Evolutionary conservation across 2,797 vertebrate genomes (phyloP).

Genomic region (Lagodon rhomboides): DNA sequence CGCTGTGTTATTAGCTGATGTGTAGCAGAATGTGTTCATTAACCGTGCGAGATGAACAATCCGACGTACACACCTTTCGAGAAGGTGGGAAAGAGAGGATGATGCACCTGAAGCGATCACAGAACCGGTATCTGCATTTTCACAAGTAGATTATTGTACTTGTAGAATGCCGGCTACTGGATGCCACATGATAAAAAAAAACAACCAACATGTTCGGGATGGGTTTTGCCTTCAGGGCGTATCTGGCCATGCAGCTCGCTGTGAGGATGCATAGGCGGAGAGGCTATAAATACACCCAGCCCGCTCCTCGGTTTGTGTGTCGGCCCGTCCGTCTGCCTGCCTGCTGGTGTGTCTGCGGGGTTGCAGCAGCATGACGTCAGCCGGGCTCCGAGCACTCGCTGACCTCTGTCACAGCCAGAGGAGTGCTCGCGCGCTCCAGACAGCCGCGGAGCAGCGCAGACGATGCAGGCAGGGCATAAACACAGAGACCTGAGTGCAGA

Average conservation of each 20-base stretch:
- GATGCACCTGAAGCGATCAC: slow-evolving; percentile 46
- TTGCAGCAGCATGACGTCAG: slow-evolving; percentile 83
- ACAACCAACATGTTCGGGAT: slow-evolving; percentile 27
- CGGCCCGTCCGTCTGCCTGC: slow-evolving; percentile 55
- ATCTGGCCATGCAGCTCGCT: slow-evolving; percentile 56
- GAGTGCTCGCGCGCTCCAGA: slow-evolving; percentile 62
- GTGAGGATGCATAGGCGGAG: slow-evolving; percentile 67
- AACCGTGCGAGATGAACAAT: slow-evolving; percentile 64
- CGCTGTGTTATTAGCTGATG: slow-evolving; percentile 73
- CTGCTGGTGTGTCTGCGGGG: slow-evolving; percentile 69
- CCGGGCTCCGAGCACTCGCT: slow-evolving; percentile 77
- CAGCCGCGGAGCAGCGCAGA: slow-evolving; percentile 66
- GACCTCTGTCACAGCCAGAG: slow-evolving; percentile 81
- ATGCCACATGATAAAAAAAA: slow-evolving; percentile 52
- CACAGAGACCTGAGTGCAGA: slow-evolving; percentile 58
- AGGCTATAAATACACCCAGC: slow-evolving; percentile 76
- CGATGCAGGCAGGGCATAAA: slow-evolving; percentile 60
- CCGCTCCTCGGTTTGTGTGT: slow-evolving; percentile 59
- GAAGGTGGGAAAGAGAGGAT: slow-evolving; percentile 29
- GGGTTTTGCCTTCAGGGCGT: slow-evolving; percentile 52
- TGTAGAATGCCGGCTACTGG: slow-evolving; percentile 32
- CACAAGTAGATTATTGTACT: slow-evolving; percentile 8
- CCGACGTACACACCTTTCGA: slow-evolving; percentile 40
- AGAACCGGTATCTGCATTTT: slow-evolving; percentile 16
- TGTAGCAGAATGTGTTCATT: slow-evolving; percentile 76